Evolutionary conservation across 2,797 vertebrate species (phyloP).

Genomic region (Acrocephalus scirpaceus): DNA sequence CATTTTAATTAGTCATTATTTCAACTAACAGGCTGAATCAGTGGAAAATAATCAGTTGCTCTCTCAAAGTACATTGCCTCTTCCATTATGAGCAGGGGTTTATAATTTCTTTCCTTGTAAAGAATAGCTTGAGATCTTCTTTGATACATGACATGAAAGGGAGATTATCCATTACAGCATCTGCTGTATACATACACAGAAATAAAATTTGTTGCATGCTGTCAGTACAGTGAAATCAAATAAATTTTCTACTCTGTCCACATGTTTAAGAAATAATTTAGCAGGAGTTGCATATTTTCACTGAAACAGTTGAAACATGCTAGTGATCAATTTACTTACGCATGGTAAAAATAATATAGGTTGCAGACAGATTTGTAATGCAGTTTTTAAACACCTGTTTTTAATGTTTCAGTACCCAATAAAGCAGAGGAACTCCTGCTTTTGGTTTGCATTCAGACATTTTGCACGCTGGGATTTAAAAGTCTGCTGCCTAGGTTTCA

Average conservation of each 20-base stretch:
- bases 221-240: not conserved
- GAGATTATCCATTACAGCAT: conserved; percentile 19
- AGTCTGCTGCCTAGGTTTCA: not conserved
- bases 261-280: conserved; percentile 10
- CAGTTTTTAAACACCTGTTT: conserved; percentile 56
- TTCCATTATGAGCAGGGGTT: conserved; percentile 20
- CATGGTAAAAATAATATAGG: conserved; percentile 39
- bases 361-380: conserved; percentile 53
- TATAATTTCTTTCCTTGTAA: conserved; percentile 15
- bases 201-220: not conserved
- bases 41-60: conserved; percentile 41
- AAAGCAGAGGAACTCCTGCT: not conserved
- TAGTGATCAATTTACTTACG: conserved; percentile 6
- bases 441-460: conserved; percentile 34
- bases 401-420: conserved; percentile 42
- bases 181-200: not conserved
- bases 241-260: not conserved
- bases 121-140: conserved; percentile 16
- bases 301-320: not conserved
- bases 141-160: not conserved
- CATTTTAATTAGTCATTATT: conserved; percentile 56
- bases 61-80: not conserved
- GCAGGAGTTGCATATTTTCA: conserved; percentile 21
- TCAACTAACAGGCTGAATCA: conserved; percentile 16
- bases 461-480: not conserved